Base-by-base conservation (phyloP, 2,888 invertebrate species). In the Callinectes sapidus region DNA sequence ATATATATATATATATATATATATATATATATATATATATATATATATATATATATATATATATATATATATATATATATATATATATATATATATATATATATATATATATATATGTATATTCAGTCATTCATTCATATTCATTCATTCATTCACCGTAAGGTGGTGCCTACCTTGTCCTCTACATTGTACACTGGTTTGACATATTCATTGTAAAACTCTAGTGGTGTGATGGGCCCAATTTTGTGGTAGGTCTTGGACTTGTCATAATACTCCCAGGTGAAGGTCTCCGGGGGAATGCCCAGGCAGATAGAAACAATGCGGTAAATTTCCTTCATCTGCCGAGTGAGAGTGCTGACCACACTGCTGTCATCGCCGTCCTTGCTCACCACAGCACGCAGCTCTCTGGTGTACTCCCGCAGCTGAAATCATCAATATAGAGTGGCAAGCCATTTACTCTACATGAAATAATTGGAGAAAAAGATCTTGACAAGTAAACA, bases 201-300 rank as follows among this genome's bases (percentile, higher is more conserved):
- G 0, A 98, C 97, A 95, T 97, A 97, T 81, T 97, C 96, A 90
- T 97, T 96, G 95, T 98, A 98, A 95, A 98, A 98, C 91, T 98
- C 97, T 61, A 97, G 95, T 0, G 98, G 97, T 0, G 97, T 97
- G 23, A 98, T 96, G 0, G 97, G 97, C 0, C 98, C 98, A 88
- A 98, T 96, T 18, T 96, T 96, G 94, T 97, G 97, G 96, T 95
- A 95, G n/a, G 92, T 92, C 96, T 98, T 98, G 55, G 96, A 96
- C 95, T 98, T 98, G 95, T 97, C 98, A 95, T 98, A 98, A 96
- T 97, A 98, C 95, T 97, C 98, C 97, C 97, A 98, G 0, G 97
- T 97, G 95, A 98, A 97, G 39, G 96, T 97, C 94, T 97, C 97
- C 77, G 97, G 97, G 0, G 98, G 98, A 42, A 97, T 97, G 95